A percentile compares a stretch with the other conserved stretches of the same genome.
Conservation (phyloP, 2,113 vertebrate genomes). For the Psammodynastes pulverulentus region DNA sequence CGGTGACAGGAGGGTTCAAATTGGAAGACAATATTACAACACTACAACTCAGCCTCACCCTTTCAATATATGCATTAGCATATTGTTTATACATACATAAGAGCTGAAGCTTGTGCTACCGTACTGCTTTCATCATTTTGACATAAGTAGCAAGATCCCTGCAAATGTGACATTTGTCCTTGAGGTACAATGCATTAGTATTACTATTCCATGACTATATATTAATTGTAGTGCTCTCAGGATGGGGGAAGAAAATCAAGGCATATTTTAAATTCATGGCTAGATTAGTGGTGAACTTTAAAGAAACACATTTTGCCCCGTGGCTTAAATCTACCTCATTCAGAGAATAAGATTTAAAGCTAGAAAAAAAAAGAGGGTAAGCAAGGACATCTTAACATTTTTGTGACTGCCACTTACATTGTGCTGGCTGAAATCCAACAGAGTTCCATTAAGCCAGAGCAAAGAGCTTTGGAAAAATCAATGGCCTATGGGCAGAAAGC, state of each 20-base stretch:
- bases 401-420: not conserved
- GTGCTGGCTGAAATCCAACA: slow-evolving; percentile 5
- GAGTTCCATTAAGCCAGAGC: not conserved
- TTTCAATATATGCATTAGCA: not conserved
- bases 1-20: not conserved
- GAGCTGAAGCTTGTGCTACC: not conserved
- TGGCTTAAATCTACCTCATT: not conserved
- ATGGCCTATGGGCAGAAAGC: not conserved
- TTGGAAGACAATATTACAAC: not conserved
- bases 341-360: not conserved
- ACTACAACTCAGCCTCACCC: not conserved
- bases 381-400: slow-evolving; percentile 17
- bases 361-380: slow-evolving; percentile 8
- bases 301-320: not conserved
- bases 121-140: not conserved
- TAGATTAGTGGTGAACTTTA: not conserved
- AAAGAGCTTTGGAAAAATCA: slow-evolving; percentile 7
- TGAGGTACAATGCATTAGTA: not conserved
- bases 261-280: not conserved
- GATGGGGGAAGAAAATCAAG: not conserved
- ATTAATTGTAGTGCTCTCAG: slow-evolving; percentile 3
- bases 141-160: not conserved
- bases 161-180: not conserved
- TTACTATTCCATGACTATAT: not conserved
- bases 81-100: not conserved